phyloP scores from a whole-genome alignment of 2,113 vertebrate genomes.

The Cyprinodon tularosa region DNA sequence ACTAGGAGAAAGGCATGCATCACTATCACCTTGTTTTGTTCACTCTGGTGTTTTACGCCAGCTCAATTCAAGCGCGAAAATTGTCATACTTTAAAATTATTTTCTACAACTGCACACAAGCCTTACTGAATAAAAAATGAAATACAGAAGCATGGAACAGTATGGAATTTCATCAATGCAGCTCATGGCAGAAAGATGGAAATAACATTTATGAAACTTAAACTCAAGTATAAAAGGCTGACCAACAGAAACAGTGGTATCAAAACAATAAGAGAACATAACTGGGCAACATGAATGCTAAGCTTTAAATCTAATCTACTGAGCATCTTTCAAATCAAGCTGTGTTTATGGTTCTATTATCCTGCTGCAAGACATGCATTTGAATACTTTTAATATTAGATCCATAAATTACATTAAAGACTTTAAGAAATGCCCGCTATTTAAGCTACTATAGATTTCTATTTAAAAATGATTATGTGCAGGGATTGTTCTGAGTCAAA shows the following conservation, averaged over 20 bases:
- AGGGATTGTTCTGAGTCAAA: constrained; percentile 34
- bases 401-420: constrained; percentile 51
- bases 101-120: constrained; percentile 44
- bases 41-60: constrained; percentile 29
- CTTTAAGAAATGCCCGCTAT: constrained; percentile 33
- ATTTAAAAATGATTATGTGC: constrained; percentile 38
- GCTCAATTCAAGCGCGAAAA: constrained; percentile 31
- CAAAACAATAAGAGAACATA: constrained; percentile 14
- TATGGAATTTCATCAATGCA: constrained; percentile 31
- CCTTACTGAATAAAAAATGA: constrained; percentile 14
- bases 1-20: constrained; percentile 61
- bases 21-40: constrained; percentile 31
- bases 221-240: constrained; percentile 41
- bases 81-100: constrained; percentile 35
- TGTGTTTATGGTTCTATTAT: constrained; percentile 11
- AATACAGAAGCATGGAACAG: constrained; percentile 29
- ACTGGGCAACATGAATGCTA: constrained; percentile 14
- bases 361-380: constrained; percentile 11
- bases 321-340: constrained; percentile 46
- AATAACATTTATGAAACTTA: constrained; percentile 42
- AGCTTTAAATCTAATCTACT: constrained; percentile 9
- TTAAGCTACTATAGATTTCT: constrained; percentile 26
- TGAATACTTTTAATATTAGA: constrained; percentile 13
- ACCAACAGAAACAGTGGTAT: constrained; percentile 62
- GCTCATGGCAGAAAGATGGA: constrained; percentile 52